Conservation (phyloP, 2,888 invertebrate species). For the Polyploca ridens region DNA sequence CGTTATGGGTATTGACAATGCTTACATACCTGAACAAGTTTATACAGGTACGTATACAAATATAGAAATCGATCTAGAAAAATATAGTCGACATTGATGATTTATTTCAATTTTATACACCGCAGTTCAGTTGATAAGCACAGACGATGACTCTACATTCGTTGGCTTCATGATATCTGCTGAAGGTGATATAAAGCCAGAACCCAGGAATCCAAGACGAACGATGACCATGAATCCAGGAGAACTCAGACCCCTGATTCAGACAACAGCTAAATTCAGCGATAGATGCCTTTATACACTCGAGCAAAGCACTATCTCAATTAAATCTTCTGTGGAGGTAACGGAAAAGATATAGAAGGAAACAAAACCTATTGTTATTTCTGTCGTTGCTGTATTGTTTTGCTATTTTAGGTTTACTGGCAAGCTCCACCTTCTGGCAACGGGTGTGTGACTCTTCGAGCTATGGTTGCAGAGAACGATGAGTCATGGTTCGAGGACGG, state of each 20-base stretch:
- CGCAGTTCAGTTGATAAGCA: constrained; percentile 62
- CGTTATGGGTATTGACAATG: constrained; percentile 53
- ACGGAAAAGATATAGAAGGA: background rate
- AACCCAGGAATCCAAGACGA: constrained; percentile 66
- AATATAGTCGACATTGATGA: background rate
- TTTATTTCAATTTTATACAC: background rate
- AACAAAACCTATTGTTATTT: too few species aligned
- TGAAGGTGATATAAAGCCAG: constrained; percentile 67
- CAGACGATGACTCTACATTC: constrained; percentile 65
- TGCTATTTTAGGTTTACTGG: constrained; percentile 65
- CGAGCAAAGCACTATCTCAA: constrained; percentile 61
- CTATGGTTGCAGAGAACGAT: constrained; percentile 73
- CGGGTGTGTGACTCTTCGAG: constrained; percentile 71
- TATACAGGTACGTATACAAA: constrained; percentile 58
- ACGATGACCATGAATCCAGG: constrained; percentile 60
- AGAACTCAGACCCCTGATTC: constrained; percentile 57
- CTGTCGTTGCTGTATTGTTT: background rate
- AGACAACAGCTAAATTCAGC: constrained; percentile 62
- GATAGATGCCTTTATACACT: constrained; percentile 71
- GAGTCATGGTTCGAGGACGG: constrained; percentile 75
- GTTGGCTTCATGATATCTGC: constrained; percentile 73
- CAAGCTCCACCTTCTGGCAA: constrained; percentile 71
- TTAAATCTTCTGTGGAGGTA: constrained; percentile 68
- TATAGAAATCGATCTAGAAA: background rate
- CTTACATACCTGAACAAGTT: constrained; percentile 72